phyloP scores from a whole-genome alignment of 1,140 invertebrate genomes.

The Lepidurus packardi region DNA sequence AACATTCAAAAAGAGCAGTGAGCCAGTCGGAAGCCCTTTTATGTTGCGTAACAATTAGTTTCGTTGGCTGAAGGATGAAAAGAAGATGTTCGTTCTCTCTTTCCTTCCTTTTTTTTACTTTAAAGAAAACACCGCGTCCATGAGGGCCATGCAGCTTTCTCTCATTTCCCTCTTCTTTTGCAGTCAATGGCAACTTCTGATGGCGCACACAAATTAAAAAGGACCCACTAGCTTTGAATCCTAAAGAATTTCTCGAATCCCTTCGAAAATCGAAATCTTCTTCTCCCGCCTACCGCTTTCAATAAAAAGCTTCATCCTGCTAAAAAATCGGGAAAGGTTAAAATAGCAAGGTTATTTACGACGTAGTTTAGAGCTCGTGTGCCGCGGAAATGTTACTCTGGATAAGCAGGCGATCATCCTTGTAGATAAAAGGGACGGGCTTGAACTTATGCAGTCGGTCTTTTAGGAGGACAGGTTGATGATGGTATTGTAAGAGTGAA shows the following conservation, averaged over 20 bases:
- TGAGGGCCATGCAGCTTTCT: background rate
- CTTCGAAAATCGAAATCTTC: too few relatives aligned
- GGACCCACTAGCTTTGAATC: too few relatives aligned
- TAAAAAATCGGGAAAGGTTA: too few relatives aligned
- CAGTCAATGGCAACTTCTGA: background rate
- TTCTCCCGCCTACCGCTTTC: background rate
- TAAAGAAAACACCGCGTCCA: background rate
- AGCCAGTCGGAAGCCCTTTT: slow-evolving; percentile 1
- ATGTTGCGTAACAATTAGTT: slow-evolving; percentile 16
- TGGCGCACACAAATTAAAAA: too few relatives aligned
- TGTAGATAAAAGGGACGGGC: background rate
- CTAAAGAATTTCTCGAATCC: too few relatives aligned
- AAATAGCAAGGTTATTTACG: background rate
- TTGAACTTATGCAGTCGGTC: background rate
- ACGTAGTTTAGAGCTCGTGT: background rate
- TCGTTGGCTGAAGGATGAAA: slow-evolving; percentile 14
- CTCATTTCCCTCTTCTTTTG: background rate
- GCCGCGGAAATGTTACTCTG: background rate
- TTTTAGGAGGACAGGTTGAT: background rate
- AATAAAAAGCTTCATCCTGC: background rate
- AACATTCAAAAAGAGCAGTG: slow-evolving; percentile 11
- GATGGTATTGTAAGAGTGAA: background rate
- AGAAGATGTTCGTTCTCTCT: slow-evolving; percentile 10
- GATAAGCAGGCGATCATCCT: background rate
- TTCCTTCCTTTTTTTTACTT: background rate